Evolutionary conservation across 2,797 vertebrate genomes (phyloP).

Genomic region (Atherinosoma microstoma): DNA sequence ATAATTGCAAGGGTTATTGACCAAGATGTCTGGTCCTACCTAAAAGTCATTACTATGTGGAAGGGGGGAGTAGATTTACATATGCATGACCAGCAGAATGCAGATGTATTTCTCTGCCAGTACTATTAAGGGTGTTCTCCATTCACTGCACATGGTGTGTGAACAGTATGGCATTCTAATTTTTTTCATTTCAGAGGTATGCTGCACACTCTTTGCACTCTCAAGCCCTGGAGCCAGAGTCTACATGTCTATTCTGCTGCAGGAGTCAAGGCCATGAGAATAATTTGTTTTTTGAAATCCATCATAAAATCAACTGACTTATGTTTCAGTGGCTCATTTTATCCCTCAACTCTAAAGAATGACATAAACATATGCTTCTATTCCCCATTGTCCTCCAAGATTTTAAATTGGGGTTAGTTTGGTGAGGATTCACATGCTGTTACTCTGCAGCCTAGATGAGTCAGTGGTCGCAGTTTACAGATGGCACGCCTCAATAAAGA

Average conservation of each 20-base stretch:
- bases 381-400: slow-evolving; percentile 12
- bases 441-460: slow-evolving; percentile 21
- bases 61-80: slow-evolving; percentile 56
- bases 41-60: slow-evolving; percentile 65
- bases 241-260: slow-evolving; percentile 61
- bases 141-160: slow-evolving; percentile 69
- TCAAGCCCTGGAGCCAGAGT: slow-evolving; percentile 54
- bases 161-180: slow-evolving; percentile 77
- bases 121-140: slow-evolving; percentile 69
- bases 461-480: slow-evolving; percentile 27
- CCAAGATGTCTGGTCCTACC: slow-evolving; percentile 48
- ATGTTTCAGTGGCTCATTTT: slow-evolving; percentile 23
- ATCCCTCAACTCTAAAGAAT: slow-evolving; percentile 20
- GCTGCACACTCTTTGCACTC: slow-evolving; percentile 48
- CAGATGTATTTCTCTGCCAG: slow-evolving; percentile 71
- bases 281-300: slow-evolving; percentile 67
- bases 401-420: slow-evolving; percentile 23
- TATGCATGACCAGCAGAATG: slow-evolving; percentile 75
- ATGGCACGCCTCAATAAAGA: slow-evolving; percentile 38
- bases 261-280: slow-evolving; percentile 42
- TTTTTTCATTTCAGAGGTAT: slow-evolving; percentile 62
- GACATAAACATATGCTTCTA: slow-evolving; percentile 22
- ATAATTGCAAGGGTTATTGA: slow-evolving; percentile 66
- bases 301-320: slow-evolving; percentile 60
- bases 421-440: slow-evolving; percentile 5